Base-by-base conservation (phyloP, 2,888 invertebrate species). In the Sisyra terminalis region DNA sequence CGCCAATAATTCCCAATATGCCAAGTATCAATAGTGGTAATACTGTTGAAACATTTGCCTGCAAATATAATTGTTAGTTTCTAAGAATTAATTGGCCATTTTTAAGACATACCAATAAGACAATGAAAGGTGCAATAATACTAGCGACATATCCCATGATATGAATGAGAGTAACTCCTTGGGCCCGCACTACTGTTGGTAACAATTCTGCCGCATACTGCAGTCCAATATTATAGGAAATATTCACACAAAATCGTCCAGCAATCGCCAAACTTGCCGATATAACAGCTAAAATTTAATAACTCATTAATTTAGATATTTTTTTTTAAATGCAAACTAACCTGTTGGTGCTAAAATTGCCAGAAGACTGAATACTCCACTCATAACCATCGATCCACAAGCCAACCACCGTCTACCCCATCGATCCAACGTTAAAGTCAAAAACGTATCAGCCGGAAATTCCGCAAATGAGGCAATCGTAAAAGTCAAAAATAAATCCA, bases 141-240 rank as follows among this genome's bases (percentile, higher is more conserved):
- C 82, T 82, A 1, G 86, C 81, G 0, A 86, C 81, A 50, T 86
- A 87, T 30, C 88, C 88, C 82, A 86, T 84, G 44, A 87, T 85
- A 53, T 88, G 86, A 40, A 87, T 83, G 11, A 87, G 64, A 0
- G 87, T 85, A 0, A 89, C 84, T 0, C 87, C 88, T 56, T 88
- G 87, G 0, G 86, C 88, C 36, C 89, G 59, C 1, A 90, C 85
- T 1, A 88, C 87, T 0, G 89, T 90, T 0, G 89, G 89, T 8
- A 89, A 57, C 10, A 90, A 60, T 57, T 90, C 89, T 0, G 89
- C 88, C 0, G 87, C 88, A 60, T 88, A 90, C 51, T 89, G 89
- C 1, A 89, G 69, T 0, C 88, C 87, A 48, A 89, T 88, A 60
- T 88, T 89, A 62, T 89, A 89, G 0, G 88, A 83, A 40, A 88